Conservation (phyloP, 2,113 vertebrate species). For the Ceyx melanurus region DNA sequence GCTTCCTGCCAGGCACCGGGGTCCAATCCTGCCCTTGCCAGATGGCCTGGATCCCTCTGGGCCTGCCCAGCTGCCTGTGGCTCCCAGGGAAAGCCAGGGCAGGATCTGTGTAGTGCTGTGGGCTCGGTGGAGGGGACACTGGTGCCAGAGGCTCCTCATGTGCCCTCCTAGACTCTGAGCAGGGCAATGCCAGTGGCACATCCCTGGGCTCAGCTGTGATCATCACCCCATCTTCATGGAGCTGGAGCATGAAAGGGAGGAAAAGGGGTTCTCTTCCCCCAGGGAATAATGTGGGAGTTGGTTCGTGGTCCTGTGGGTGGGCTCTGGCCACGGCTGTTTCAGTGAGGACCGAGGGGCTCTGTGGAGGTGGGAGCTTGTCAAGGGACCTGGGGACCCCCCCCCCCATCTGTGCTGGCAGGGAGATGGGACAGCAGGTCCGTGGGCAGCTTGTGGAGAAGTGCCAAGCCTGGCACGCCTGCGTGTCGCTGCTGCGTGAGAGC, state of each 20-base stretch:
- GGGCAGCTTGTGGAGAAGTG: not conserved
- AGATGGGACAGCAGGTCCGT: constrained; percentile 30
- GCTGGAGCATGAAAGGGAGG: rapidly evolving
- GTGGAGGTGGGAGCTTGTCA: not conserved
- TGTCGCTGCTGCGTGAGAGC: not conserved
- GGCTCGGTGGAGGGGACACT: not conserved
- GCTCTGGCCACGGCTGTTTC: not conserved
- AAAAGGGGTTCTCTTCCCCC: not conserved
- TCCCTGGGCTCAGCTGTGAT: not conserved
- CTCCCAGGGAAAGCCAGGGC: no score
- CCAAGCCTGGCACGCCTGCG: not conserved
- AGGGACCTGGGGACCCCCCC: not conserved
- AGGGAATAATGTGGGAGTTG: rapidly evolving
- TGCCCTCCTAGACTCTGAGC: not conserved
- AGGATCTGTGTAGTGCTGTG: rapidly evolving
- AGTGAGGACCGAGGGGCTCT: not conserved
- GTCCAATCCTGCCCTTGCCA: not conserved
- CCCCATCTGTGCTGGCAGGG: not conserved
- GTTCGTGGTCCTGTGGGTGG: not conserved
- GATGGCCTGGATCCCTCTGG: not conserved
- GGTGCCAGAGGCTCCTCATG: rapidly evolving
- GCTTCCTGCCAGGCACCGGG: not conserved
- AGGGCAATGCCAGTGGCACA: not conserved
- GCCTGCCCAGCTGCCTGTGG: not conserved
- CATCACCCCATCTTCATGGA: no score